A percentile compares a stretch with the other conserved stretches of the same genome.
Conservation (phyloP, 2,888 invertebrate species). For the Lasioglossum vierecki region DNA sequence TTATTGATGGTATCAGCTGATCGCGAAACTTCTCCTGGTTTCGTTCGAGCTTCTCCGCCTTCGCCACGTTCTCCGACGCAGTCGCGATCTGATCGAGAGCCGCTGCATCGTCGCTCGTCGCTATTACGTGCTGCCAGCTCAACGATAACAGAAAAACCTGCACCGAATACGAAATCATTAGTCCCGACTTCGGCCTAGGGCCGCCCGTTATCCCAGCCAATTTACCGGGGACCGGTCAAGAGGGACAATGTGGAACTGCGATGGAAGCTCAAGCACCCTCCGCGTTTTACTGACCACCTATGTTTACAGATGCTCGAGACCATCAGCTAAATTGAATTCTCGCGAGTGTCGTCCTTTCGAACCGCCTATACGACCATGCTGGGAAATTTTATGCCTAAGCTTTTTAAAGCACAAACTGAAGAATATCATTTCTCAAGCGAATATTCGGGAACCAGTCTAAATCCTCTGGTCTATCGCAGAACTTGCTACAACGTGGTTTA, state of each 20-base stretch:
- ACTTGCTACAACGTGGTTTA: too few species aligned
- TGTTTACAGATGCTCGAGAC: neutral
- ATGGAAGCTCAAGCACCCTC: neutral
- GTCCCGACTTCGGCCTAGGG: neutral
- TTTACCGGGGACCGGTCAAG: slow-evolving; percentile 1
- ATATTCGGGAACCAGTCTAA: too few species aligned
- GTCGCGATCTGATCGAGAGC: slow-evolving; percentile 78
- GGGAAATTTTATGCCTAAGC: neutral
- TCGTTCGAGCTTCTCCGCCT: slow-evolving; percentile 11
- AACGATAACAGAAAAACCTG: slow-evolving; percentile 79
- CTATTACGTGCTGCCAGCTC: slow-evolving; percentile 74
- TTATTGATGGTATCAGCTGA: slow-evolving; percentile 38
- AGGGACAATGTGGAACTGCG: slow-evolving; percentile 9
- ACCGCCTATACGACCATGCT: too few species aligned
- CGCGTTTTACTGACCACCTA: neutral
- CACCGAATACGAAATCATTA: slow-evolving; percentile 45
- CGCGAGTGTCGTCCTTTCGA: neutral
- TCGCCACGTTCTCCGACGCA: slow-evolving; percentile 71
- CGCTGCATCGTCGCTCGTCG: slow-evolving; percentile 57
- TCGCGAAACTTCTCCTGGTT: slow-evolving; percentile 29
- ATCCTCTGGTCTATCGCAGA: too few species aligned
- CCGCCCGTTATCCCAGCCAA: slow-evolving; percentile 3
- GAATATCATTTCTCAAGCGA: too few species aligned
- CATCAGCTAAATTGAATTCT: neutral
- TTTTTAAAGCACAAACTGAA: neutral